Evolutionary conservation across 2,113 vertebrate species (phyloP).

Genomic region (Synchiropus splendidus): DNA sequence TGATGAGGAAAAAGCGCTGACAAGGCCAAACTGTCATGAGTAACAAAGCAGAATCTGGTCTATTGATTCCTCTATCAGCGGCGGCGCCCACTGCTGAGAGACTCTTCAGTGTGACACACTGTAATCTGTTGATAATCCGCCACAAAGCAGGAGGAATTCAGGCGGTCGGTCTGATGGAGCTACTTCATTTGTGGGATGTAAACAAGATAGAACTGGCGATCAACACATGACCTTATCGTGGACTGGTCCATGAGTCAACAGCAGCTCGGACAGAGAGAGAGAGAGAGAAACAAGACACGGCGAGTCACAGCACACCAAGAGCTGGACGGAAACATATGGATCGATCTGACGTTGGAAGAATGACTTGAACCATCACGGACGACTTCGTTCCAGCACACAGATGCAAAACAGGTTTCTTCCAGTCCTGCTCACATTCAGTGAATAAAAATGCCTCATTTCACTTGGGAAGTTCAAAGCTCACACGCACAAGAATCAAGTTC

Average conservation of each 20-base stretch:
- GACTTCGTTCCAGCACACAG: no score
- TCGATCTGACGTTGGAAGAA: no score
- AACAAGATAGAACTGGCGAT: conserved; percentile 28
- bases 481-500: no score
- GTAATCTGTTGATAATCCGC: conserved; percentile 50
- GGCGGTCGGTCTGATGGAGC: conserved; percentile 16
- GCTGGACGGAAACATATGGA: no score
- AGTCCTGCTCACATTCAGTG: no score
- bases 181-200: conserved; percentile 25
- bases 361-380: no score
- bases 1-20: conserved; percentile 45
- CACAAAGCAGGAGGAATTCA: conserved; percentile 30
- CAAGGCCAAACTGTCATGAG: conserved; percentile 46
- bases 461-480: no score
- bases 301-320: no score
- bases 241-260: conserved; percentile 5
- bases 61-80: conserved; percentile 36
- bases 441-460: no score
- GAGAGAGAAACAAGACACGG: no score
- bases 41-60: conserved; percentile 32
- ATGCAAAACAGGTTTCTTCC: no score
- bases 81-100: conserved; percentile 24
- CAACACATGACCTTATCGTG: conserved; percentile 16
- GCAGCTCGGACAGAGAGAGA: conserved; percentile 1
- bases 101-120: conserved; percentile 36